phyloP scores from a whole-genome alignment of 2,888 invertebrate genomes.

The Nematopogon swammerdamellus region DNA sequence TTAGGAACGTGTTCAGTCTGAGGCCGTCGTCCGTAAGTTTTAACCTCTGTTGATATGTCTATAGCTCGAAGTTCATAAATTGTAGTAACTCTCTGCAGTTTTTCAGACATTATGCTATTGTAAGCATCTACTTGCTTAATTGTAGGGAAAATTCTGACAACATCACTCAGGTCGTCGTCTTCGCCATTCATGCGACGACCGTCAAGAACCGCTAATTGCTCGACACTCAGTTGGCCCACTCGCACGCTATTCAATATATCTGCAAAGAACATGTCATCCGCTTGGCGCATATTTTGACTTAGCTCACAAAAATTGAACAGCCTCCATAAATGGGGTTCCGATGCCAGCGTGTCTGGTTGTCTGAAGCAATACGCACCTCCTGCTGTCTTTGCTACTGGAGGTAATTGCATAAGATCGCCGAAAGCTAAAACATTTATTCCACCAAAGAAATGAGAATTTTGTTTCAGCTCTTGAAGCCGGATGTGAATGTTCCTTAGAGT shows the following conservation, averaged over 20 bases:
- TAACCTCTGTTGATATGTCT: constrained; percentile 15
- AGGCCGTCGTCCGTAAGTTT: constrained; percentile 14
- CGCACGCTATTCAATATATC: no score
- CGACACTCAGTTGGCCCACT: no score
- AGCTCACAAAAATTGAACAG: no score
- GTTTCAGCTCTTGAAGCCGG: constrained; percentile 8
- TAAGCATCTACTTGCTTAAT: constrained; percentile 15
- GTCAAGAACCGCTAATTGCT: constrained; percentile 1
- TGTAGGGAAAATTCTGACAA: constrained; percentile 16
- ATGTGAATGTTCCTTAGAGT: constrained; percentile 1
- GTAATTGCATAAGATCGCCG: constrained; percentile 16
- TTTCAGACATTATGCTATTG: constrained; percentile 11
- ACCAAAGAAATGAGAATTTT: constrained; percentile 5
- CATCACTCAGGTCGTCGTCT: constrained; percentile 17
- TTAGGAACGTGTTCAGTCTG: constrained; percentile 1
- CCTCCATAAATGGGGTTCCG: no score
- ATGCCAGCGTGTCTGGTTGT: no score
- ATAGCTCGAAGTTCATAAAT: constrained; percentile 11
- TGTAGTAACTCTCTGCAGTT: constrained; percentile 2
- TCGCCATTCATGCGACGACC: constrained; percentile 9
- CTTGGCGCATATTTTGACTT: no score
- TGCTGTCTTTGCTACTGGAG: constrained; percentile 13
- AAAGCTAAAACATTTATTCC: constrained; percentile 11
- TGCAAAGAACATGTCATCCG: no score
- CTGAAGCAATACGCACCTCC: no score